These are phyloP conservation scores for Zaprionus gabonicus DNA, from an alignment of 1,140 invertebrate species.

Conservation along the genomic window DNA sequence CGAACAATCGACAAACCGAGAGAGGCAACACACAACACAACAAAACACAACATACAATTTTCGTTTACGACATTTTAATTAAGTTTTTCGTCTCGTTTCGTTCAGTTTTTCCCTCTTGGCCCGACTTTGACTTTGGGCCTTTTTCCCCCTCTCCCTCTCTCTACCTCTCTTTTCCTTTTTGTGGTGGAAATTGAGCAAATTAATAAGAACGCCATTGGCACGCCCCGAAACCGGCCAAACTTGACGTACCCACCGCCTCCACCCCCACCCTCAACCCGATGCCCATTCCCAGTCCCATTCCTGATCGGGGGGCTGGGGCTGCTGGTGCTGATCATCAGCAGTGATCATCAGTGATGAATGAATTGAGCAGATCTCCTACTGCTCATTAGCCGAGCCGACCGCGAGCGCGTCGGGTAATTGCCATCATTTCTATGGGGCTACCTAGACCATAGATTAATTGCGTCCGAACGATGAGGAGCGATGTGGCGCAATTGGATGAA, in stretches of 20 bases:
- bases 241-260: neutral
- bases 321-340: slow-evolving; percentile 60
- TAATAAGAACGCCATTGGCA: slow-evolving; percentile 81
- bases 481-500: slow-evolving; percentile 23
- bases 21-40: neutral
- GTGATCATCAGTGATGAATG: slow-evolving; percentile 80
- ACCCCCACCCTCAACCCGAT: neutral
- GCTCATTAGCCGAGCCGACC: slow-evolving; percentile 73
- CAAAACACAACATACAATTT: slow-evolving; percentile 71
- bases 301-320: neutral
- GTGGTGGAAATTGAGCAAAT: slow-evolving; percentile 78
- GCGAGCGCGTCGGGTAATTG: slow-evolving; percentile 76
- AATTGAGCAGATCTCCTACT: slow-evolving; percentile 77
- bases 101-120: slow-evolving; percentile 33
- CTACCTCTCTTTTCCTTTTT: neutral
- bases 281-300: too few species aligned
- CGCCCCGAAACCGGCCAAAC: slow-evolving; percentile 63
- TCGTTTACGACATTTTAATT: slow-evolving; percentile 83
- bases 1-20: slow-evolving; percentile 31
- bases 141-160: slow-evolving; percentile 6
- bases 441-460: slow-evolving; percentile 76
- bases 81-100: slow-evolving; percentile 65
- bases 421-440: slow-evolving; percentile 61
- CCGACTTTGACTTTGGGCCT: slow-evolving; percentile 1
- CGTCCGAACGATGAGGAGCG: slow-evolving; percentile 7